Evolutionary conservation across 2,888 invertebrate genomes (phyloP), one percentile per base, ranked within the genome.

Genomic region (Digitonthophagus gazella): DNA sequence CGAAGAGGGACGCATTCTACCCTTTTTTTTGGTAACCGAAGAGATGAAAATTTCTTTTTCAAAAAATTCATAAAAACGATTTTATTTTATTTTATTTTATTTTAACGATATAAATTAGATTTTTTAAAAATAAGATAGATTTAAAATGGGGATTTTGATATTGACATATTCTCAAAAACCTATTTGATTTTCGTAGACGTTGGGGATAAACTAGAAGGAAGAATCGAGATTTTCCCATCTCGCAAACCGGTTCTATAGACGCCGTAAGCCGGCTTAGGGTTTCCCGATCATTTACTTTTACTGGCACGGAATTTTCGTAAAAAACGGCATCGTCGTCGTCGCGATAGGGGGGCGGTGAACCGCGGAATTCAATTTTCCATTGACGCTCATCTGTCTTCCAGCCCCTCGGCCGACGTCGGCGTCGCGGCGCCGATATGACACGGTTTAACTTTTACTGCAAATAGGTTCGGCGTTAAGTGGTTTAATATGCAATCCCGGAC

Each of bases 291-390:
- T 61, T 61, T 61, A 18, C 61, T 61, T 61, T 61, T 61, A 61
- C 61, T 11, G 61, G 61, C n/a, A 6, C 19, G 18, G 61, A 61
- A 61, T 61, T 61, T 61, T 18, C 61, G 61, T 61, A 61, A 19
- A 61, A 61, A 61, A 61, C 8, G 6, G 16, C n/a, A 18, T 11
- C 61, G 61, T 16, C 58, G 58, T 8, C 58, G 58, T 18, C 61
- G 61, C 61, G 61, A 61, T 61, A 87, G 87, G 86, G 86, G 86
- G 84, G 86, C 87, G 87, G 87, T 87, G 87, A 86, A 87, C 87
- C 87, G 85, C 86, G 85, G 87, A 87, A 88, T 88, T 88, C 87
- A 88, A 88, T 88, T 87, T 88, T 86, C 87, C 86, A 87, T 87
- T 86, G 86, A 87, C 86, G 86, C 78, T 78, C 78, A 80, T 80